Base-by-base conservation (phyloP, 2,888 invertebrate species). In the Baronia brevicornis region DNA sequence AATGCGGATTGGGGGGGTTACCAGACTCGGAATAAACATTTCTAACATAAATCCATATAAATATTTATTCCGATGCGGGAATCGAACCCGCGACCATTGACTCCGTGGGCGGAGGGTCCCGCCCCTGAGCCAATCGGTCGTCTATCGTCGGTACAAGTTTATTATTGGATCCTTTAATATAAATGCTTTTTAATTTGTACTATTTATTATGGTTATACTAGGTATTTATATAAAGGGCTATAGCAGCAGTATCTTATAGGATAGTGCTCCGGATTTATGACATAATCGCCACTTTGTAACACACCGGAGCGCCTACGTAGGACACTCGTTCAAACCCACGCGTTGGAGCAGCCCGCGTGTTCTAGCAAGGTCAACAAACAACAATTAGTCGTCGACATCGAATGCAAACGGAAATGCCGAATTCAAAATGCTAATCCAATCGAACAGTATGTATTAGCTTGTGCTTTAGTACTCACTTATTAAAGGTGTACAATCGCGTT, bases 391-490 rank as follows among this genome's bases (percentile, higher is more conserved):
- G 8, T 50, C 54, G 44, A 48, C 49, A 46, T n/a, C n/a, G 54
- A 51, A 51, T 28, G 48, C 38, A 53, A 72, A 62, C 79, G 79
- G 80, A 80, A 80, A 82, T 64, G 66, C 67, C 70, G 70, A 69
- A 68, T 66, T 62, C 59, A 69, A 72, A 72, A 80, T 78, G 75
- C 69, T 71, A 78, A 79, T 74, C 43, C 41, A 50, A 67, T 66
- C 59, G 50, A 62, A 68, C 56, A 47, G 56, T 63, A n/a, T n/a
- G n/a, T 63, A 61, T 61, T 58, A 60, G 58, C 56, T 49, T 54
- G 60, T 57, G 55, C 46, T 44, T 52, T 53, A 55, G 56, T 56
- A 56, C 61, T 78, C 82, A 82, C 80, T 82, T 78, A 80, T 72
- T 69, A 69, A 59, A 48, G 66, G 35, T 28, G 74, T 77, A 80